These are phyloP conservation scores for Odontocerum albicorne DNA, from an alignment of 2,888 invertebrate species.

Conservation along the genomic window DNA sequence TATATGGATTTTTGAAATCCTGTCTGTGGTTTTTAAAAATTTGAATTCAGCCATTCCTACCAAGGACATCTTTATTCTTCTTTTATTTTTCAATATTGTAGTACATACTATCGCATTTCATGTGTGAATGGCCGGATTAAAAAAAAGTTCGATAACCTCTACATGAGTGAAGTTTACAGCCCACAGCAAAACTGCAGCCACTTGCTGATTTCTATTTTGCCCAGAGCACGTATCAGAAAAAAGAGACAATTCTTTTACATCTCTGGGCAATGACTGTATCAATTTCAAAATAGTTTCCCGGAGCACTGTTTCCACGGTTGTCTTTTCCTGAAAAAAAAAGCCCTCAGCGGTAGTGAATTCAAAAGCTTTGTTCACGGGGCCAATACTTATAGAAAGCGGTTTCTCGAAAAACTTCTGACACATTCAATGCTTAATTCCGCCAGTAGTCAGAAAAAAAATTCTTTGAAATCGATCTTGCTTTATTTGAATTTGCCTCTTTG, in stretches of 20 bases:
- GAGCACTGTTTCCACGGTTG: no score
- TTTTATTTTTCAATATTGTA: conserved; percentile 5
- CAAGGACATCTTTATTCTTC: not conserved
- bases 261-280: not conserved
- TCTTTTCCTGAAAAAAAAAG: no score
- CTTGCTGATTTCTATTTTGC: conserved; percentile 5
- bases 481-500: no score
- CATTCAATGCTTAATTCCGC: no score
- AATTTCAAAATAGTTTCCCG: no score
- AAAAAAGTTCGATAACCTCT: not conserved
- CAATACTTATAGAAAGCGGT: no score
- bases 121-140: conserved; percentile 15
- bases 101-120: conserved; percentile 16
- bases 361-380: no score
- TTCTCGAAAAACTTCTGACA: no score
- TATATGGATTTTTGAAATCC: not conserved
- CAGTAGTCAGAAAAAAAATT: no score
- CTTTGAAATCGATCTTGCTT: no score
- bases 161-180: not conserved
- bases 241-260: not conserved
- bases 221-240: conserved; percentile 12
- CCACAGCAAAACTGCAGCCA: not conserved
- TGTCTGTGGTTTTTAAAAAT: not conserved
- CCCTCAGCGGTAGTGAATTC: no score
- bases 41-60: not conserved